Evolutionary conservation across 1,140 invertebrate species (phyloP), one percentile per base, ranked within the genome.

Genomic region (Cherax destructor): DNA sequence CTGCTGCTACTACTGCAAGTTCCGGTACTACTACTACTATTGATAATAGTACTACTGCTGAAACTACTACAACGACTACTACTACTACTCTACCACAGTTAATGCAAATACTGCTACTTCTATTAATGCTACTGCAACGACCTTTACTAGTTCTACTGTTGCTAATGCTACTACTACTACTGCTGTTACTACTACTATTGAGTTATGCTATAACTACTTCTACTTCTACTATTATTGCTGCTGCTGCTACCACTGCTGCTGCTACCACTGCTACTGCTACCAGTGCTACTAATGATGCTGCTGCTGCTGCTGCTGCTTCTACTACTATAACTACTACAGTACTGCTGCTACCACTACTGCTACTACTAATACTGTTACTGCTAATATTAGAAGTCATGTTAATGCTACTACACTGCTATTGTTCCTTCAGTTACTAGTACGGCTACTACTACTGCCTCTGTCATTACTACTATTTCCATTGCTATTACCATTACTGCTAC

Each of bases 151-250:
- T 16, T 69, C 16, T n/a, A 18, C 16, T 74, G 11, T 30, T 74
- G 30, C 69, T 74, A 74, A 21, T 74, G 30, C 69, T 74, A 74
- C 7, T 74, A 74, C 69, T 74, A 74, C 69, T 74, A 10, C 69
- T 74, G 30, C 69, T 74, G 30, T 7, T 74, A 10, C 69, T 74
- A 74, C 69, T 74, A 72, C 69, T 72, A n/a, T n/a, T n/a, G n/a
- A n/a, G n/a, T n/a, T n/a, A n/a, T n/a, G n/a, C n/a, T n/a, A n/a
- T n/a, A n/a, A 72, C 69, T 72, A 74, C 69, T 13, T n/a, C 7
- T 13, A 74, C 69, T 13, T 6, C 69, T 13, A 74, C 69, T 13
- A 74, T 4, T 13, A 10, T 7, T 30, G 30, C 69, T 30, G 30
- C 69, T 30, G 30, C 69, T 5, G 10, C 69, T 5, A 74, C 69